A percentile compares a stretch with the other conserved stretches of the same genome.
Conservation (phyloP, 2,888 invertebrate genomes). For the Cataglyphis livida region DNA sequence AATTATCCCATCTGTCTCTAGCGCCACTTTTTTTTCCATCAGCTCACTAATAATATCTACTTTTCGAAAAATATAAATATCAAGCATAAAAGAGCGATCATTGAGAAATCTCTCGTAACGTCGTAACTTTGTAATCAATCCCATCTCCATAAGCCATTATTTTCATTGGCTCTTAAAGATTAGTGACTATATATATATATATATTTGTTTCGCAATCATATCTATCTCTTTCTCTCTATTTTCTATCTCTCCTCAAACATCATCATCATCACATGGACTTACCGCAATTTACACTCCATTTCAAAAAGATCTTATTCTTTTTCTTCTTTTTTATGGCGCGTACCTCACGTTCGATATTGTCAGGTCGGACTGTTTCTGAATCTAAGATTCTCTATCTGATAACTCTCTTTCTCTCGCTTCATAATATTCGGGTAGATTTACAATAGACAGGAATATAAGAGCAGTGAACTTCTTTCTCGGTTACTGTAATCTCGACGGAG, state of each 20-base stretch:
- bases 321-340: conserved; percentile 69
- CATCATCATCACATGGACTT: conserved; percentile 12
- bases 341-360: conserved; percentile 79
- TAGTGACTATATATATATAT: conserved; percentile 82
- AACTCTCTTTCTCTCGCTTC: conserved; percentile 19
- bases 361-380: conserved; percentile 76
- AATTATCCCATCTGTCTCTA: conserved; percentile 60
- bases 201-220: conserved; percentile 44
- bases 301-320: conserved; percentile 38
- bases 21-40: conserved; percentile 45
- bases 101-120: conserved; percentile 43
- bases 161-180: conserved; percentile 79
- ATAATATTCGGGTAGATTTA: conserved; percentile 67
- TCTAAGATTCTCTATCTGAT: conserved; percentile 55
- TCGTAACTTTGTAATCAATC: conserved; percentile 56
- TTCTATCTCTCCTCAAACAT: conserved; percentile 28
- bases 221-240: conserved; percentile 8
- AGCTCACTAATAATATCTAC: conserved; percentile 77
- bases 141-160: conserved; percentile 63
- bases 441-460: conserved; percentile 69
- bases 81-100: conserved; percentile 80
- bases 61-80: conserved; percentile 83
- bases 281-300: conserved; percentile 48
- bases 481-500: conserved; percentile 67
- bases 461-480: conserved; percentile 50